A percentile compares a stretch with the other conserved stretches of the same genome.
These are phyloP conservation scores for Lithobius niger DNA, from an alignment of 1,140 invertebrate species.

Conservation along the genomic window DNA sequence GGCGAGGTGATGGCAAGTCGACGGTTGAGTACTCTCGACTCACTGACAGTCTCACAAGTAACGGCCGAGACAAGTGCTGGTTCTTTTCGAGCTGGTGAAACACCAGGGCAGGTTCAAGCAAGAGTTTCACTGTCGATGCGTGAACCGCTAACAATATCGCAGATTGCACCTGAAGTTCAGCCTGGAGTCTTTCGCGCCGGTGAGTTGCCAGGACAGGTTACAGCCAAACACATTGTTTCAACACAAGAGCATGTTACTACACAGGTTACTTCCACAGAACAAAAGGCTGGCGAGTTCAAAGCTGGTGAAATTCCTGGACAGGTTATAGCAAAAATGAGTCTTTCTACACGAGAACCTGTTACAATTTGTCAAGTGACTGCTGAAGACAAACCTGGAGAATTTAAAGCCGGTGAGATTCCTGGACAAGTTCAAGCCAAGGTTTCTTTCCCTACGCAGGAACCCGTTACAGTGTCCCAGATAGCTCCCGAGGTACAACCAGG, in stretches of 20 bases:
- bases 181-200: background rate
- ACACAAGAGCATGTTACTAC: background rate
- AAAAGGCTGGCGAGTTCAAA: slow-evolving; percentile 13
- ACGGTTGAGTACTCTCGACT: background rate
- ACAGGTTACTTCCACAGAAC: background rate
- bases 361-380: slow-evolving; percentile 15
- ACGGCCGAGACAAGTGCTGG: background rate
- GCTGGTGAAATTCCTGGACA: slow-evolving; percentile 20
- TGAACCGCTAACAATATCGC: background rate
- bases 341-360: slow-evolving; percentile 12
- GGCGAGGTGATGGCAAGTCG: slow-evolving; percentile 1
- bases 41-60: background rate
- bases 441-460: slow-evolving; percentile 13
- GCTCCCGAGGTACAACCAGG: slow-evolving; percentile 38
- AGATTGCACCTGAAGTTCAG: background rate
- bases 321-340: slow-evolving; percentile 10
- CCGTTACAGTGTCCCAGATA: slow-evolving; percentile 15
- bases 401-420: slow-evolving; percentile 14
- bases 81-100: background rate
- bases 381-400: slow-evolving; percentile 11
- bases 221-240: background rate
- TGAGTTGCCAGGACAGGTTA: background rate
- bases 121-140: background rate
- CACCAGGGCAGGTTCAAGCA: background rate
- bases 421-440: slow-evolving; percentile 11